phyloP scores from a whole-genome alignment of 2,888 invertebrate species.

The Lithophane ornitopus region DNA sequence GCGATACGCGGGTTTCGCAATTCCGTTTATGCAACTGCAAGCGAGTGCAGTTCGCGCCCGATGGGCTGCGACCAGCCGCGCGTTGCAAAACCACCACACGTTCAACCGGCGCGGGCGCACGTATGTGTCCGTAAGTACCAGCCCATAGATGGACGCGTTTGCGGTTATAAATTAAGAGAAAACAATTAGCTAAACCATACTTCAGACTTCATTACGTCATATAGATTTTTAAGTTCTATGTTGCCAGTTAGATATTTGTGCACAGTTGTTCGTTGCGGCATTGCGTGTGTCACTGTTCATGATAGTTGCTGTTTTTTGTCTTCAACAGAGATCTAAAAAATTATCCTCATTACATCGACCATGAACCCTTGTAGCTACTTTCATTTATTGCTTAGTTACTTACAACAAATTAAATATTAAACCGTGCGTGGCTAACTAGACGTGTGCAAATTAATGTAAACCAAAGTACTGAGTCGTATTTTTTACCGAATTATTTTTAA shows the following conservation, averaged over 20 bases:
- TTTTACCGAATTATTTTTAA: constrained; percentile 6
- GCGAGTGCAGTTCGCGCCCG: constrained; percentile 85
- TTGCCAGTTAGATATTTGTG: background rate
- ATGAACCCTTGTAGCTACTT: constrained; percentile 44
- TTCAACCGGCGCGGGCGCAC: constrained; percentile 74
- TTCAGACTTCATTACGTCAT: constrained; percentile 28
- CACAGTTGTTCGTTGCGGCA: background rate
- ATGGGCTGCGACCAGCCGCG: constrained; percentile 81
- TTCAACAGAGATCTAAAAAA: constrained; percentile 2
- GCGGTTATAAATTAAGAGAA: constrained; percentile 67
- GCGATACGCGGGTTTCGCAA: constrained; percentile 87
- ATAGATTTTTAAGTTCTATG: background rate
- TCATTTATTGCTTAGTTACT: constrained; percentile 38
- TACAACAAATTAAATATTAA: constrained; percentile 22
- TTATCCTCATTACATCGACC: constrained; percentile 12
- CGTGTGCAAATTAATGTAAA: constrained; percentile 18
- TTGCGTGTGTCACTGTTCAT: background rate
- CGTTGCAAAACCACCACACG: constrained; percentile 82
- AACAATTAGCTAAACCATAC: constrained; percentile 59
- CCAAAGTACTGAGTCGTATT: constrained; percentile 1
- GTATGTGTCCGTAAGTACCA: constrained; percentile 78
- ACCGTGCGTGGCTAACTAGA: constrained; percentile 27
- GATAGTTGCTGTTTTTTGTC: constrained; percentile 2
- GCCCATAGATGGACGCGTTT: constrained; percentile 68
- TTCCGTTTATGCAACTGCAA: constrained; percentile 87